Evolutionary conservation across 2,113 vertebrate species (phyloP).

Genomic region (Amblyopsis rosae): DNA sequence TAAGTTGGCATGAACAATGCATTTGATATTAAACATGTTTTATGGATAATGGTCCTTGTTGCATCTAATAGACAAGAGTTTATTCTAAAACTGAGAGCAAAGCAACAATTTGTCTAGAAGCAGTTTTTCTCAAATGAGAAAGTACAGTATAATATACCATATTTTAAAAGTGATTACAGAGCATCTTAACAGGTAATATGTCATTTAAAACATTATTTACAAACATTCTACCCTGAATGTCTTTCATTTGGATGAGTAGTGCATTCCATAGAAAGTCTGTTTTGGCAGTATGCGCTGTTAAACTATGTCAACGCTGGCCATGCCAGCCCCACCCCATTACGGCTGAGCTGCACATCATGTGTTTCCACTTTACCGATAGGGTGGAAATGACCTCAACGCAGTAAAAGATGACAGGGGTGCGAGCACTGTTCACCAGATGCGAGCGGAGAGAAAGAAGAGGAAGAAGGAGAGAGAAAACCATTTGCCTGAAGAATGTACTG

Average conservation of each 20-base stretch:
- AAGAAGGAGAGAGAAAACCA: constrained; percentile 67
- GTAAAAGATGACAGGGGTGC: constrained; percentile 80
- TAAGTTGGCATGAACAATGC: too few species aligned
- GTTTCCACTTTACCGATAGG: constrained; percentile 78
- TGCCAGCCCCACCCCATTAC: constrained; percentile 75
- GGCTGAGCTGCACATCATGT: constrained; percentile 71
- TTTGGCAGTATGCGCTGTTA: constrained; percentile 64
- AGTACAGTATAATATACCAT: neutral
- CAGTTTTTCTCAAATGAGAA: too few species aligned
- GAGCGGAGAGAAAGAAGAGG: constrained; percentile 48
- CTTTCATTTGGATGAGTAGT: constrained; percentile 54
- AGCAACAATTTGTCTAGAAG: too few species aligned
- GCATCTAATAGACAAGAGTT: too few species aligned
- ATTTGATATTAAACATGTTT: too few species aligned
- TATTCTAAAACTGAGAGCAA: too few species aligned
- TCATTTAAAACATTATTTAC: constrained; percentile 43
- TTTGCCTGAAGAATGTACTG: constrained; percentile 78
- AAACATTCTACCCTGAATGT: constrained; percentile 36
- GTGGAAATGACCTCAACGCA: constrained; percentile 81
- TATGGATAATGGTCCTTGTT: too few species aligned
- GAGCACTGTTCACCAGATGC: constrained; percentile 79
- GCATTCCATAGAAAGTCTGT: constrained; percentile 56
- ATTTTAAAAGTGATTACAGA: neutral
- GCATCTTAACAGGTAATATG: constrained; percentile 18
- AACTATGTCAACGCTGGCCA: constrained; percentile 61